A percentile compares a stretch with the other conserved stretches of the same genome.
Conservation (phyloP, 2,797 vertebrate species). For the Gymnopithys bicolor region DNA sequence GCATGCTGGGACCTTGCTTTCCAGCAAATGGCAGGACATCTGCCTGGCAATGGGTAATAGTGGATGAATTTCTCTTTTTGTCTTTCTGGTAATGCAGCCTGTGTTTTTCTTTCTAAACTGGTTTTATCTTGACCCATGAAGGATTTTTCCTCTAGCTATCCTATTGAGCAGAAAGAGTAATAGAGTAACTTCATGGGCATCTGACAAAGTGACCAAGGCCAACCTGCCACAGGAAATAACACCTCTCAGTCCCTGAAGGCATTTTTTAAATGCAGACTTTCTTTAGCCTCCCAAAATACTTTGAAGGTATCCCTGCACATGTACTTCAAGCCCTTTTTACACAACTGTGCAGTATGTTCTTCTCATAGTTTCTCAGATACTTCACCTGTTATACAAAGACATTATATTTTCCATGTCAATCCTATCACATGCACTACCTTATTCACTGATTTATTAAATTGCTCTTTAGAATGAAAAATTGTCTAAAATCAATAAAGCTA, state of each 20-base stretch:
- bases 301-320: background rate
- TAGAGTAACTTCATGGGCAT: accelerated
- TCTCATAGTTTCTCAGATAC: background rate
- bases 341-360: background rate
- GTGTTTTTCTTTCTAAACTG: background rate
- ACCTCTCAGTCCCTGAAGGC: background rate
- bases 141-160: background rate
- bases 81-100: background rate
- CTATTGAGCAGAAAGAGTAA: background rate
- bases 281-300: background rate
- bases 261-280: background rate
- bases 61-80: background rate
- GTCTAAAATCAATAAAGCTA: background rate
- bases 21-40: background rate
- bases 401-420: background rate
- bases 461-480: background rate
- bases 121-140: background rate
- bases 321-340: background rate
- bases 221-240: background rate
- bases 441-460: background rate
- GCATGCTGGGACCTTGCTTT: accelerated
- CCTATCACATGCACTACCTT: background rate
- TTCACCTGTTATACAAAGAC: background rate
- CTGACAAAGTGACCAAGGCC: background rate
- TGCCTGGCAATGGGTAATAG: background rate